Base-by-base conservation (phyloP, 2,113 vertebrate species). In the Peromyscus polionotus region DNA sequence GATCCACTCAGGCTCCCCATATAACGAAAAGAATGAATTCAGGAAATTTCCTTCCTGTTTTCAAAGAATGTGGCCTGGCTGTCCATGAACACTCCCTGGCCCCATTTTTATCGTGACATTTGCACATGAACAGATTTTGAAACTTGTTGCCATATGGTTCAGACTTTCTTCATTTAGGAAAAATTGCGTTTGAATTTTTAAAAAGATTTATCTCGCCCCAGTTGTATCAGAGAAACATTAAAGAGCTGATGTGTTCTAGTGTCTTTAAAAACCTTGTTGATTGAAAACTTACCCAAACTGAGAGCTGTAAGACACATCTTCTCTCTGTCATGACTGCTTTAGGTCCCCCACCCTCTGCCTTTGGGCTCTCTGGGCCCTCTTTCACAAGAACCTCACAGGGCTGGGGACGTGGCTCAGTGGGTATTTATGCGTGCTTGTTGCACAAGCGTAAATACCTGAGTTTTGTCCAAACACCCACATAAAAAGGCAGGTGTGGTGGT, bases 141-240 rank as follows among this genome's bases (percentile, higher is more conserved):
- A 95, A 75, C 79, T 70, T 94, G 88, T 95, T 90, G 89, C 93
- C 96, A 90, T 93, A 93, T 92, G 95, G 81, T 94, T 95, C 57
- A 48, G 88, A 91, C 75, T 94, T 54, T 93, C 92, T 97, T 90
- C 81, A 11, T 90, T 88, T 94, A 39, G 75, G 65, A 59, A 67
- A 67, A 94, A 81, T 42, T 87, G 59, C 68, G 94, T 59, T 48
- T 19, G 89, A 88, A 88, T 84, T 6, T 31, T 79, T 59, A n/a
- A 42, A 86, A 93, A 89, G 45, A 76, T 81, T 57, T 61, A 17
- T 91, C 91, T 63, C 31, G 36, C 68, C 85, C 75, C 73, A 63
- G 83, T 67, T 93, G 73, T 88, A 92, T 75, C 42, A 70, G 51
- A 68, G 95, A 93, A 73, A 33, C 57, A 67, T 59, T 51, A 2